Percentiles rank a stretch among this genome's conserved stretches.
phyloP scores from a whole-genome alignment of 2,797 vertebrate genomes.

The Propithecus deckenii region DNA sequence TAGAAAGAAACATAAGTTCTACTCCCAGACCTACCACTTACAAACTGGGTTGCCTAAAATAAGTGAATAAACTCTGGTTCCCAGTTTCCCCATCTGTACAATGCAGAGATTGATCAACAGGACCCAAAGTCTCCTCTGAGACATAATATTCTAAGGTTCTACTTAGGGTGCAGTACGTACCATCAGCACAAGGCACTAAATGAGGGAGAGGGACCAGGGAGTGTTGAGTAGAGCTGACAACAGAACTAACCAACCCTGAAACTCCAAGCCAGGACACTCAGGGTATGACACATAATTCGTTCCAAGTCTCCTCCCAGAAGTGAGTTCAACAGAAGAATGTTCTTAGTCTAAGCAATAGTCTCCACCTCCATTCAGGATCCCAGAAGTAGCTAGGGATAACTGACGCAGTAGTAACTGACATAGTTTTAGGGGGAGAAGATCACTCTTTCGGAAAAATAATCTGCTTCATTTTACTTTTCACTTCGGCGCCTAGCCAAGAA shows the following conservation, averaged over 20 bases:
- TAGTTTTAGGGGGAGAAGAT: background rate
- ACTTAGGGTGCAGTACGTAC: background rate
- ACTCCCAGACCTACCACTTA: background rate
- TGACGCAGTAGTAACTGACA: background rate
- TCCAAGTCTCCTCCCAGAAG: background rate
- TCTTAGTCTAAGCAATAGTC: background rate
- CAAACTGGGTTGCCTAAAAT: background rate
- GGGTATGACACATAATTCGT: background rate
- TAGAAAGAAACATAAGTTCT: background rate
- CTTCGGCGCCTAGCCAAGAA: background rate
- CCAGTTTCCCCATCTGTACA: background rate
- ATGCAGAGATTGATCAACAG: background rate
- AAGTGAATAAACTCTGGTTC: background rate
- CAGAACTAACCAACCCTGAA: background rate
- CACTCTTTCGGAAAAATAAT: background rate
- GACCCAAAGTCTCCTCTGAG: background rate
- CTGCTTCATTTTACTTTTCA: background rate
- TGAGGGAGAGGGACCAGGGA: background rate
- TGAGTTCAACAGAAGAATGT: background rate
- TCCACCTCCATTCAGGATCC: background rate
- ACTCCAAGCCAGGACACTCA: background rate
- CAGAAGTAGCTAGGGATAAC: background rate
- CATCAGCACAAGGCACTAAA: background rate
- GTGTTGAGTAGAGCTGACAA: background rate
- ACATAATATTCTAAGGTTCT: background rate